Evolutionary conservation across 2,888 invertebrate genomes (phyloP).

Genomic region (Himalopsyche tibetana): DNA sequence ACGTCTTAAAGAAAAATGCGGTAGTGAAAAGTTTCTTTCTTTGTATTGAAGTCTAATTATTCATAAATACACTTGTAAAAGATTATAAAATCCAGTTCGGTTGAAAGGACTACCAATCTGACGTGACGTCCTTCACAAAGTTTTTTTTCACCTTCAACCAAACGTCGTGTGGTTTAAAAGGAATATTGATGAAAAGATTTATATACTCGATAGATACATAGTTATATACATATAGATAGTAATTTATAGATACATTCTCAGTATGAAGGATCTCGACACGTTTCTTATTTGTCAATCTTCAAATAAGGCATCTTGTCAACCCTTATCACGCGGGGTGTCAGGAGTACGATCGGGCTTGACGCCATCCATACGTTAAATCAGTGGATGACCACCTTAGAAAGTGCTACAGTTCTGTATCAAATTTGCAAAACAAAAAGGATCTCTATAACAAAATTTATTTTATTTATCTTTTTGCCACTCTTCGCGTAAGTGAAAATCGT

Average conservation of each 20-base stretch:
- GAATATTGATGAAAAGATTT: slow-evolving; percentile 20
- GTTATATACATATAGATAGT: slow-evolving; percentile 7
- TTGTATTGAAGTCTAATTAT: no score
- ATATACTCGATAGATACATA: slow-evolving; percentile 5
- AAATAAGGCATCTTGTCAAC: slow-evolving; percentile 56
- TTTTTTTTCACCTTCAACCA: slow-evolving; percentile 21
- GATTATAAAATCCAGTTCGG: no score
- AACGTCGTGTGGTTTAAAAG: slow-evolving; percentile 1
- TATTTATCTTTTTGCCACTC: no score
- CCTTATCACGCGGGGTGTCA: slow-evolving; percentile 52
- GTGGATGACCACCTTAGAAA: slow-evolving; percentile 2
- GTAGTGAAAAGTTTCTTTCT: no score
- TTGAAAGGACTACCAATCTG: no score
- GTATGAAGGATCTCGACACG: slow-evolving; percentile 48
- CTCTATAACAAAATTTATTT: no score
- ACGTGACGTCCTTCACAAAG: not conserved
- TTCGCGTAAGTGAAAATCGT: no score
- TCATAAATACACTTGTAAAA: no score
- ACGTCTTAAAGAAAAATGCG: no score
- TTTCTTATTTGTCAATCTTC: slow-evolving; percentile 62
- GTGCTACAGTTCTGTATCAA: not conserved
- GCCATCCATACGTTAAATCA: slow-evolving; percentile 34
- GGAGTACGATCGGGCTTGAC: slow-evolving; percentile 53
- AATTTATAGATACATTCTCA: slow-evolving; percentile 8
- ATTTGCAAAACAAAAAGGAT: not conserved